These are phyloP conservation scores for Leucosticte australis DNA, from an alignment of 2,113 vertebrate species.

Conservation along the genomic window DNA sequence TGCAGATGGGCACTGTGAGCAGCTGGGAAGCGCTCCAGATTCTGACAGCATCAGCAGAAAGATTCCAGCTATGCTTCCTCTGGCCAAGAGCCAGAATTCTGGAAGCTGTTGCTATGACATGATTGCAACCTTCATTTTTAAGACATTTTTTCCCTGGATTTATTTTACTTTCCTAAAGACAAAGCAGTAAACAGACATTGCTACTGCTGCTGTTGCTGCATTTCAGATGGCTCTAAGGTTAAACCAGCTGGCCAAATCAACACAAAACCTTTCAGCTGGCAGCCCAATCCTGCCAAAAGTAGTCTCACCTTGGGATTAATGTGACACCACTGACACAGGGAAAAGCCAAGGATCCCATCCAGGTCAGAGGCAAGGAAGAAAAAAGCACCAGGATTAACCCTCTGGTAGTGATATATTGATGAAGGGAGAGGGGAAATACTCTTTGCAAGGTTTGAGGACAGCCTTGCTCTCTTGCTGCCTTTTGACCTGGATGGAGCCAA, in stretches of 20 bases:
- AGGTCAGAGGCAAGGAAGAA: not conserved
- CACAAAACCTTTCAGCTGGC: not conserved
- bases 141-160: not conserved
- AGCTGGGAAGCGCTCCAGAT: not conserved
- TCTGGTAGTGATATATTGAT: not conserved
- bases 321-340: not conserved
- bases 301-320: not conserved
- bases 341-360: not conserved
- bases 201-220: not conserved
- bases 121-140: slow-evolving; percentile 14
- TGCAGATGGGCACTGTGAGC: not conserved
- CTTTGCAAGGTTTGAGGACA: not conserved
- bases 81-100: slow-evolving; percentile 27
- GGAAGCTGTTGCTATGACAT: slow-evolving; percentile 49
- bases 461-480: not conserved
- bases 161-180: slow-evolving; percentile 5
- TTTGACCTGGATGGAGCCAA: not conserved
- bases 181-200: not conserved
- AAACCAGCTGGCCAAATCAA: not conserved
- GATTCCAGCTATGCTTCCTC: slow-evolving; percentile 10
- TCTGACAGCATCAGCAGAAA: slow-evolving; percentile 1
- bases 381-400: not conserved
- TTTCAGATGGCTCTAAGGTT: not conserved
- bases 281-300: not conserved
- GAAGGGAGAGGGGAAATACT: not conserved